A percentile compares a stretch with the other conserved stretches of the same genome.
Evolutionary conservation across 2,797 vertebrate genomes (phyloP).

Genomic region (Enteromius argenteus): DNA sequence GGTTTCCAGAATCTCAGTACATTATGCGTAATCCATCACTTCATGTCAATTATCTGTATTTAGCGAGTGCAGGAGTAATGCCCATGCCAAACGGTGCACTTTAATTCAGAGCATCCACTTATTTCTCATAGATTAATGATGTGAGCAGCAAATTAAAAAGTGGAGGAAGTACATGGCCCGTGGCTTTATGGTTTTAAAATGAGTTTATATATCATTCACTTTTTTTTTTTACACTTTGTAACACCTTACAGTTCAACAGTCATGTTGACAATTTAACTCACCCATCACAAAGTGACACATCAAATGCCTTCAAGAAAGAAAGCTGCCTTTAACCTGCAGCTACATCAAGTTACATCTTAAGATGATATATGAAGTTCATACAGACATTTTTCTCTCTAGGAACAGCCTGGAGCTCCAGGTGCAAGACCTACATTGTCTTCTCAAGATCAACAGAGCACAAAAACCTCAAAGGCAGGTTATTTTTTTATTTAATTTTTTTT

Average conservation of each 20-base stretch:
- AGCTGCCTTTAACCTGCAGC: slow-evolving; percentile 32
- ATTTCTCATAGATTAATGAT: slow-evolving; percentile 38
- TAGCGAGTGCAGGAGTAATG: slow-evolving; percentile 35
- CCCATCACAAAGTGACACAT: slow-evolving; percentile 31
- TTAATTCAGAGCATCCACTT: slow-evolving; percentile 33
- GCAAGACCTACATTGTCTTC: not conserved
- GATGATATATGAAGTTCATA: slow-evolving; percentile 23
- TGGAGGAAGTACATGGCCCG: slow-evolving; percentile 9
- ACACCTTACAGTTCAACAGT: not conserved
- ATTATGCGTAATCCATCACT: slow-evolving; percentile 25
- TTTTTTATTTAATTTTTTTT: not conserved
- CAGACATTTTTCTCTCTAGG: slow-evolving; percentile 27
- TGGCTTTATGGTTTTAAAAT: slow-evolving; percentile 34
- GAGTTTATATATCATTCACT: not conserved
- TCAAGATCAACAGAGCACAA: not conserved
- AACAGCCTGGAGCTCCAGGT: slow-evolving; percentile 15
- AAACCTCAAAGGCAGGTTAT: not conserved
- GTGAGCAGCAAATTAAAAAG: slow-evolving; percentile 27
- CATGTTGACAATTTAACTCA: slow-evolving; percentile 5
- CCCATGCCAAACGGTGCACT: slow-evolving; percentile 24
- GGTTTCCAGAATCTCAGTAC: not conserved
- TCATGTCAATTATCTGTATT: slow-evolving; percentile 34
- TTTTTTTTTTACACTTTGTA: not conserved
- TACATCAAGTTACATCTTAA: slow-evolving; percentile 24
- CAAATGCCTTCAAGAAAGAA: slow-evolving; percentile 31